A percentile compares a stretch with the other conserved stretches of the same genome.
Evolutionary conservation across 2,113 vertebrate species (phyloP).

Genomic region (Hippocampus comes): DNA sequence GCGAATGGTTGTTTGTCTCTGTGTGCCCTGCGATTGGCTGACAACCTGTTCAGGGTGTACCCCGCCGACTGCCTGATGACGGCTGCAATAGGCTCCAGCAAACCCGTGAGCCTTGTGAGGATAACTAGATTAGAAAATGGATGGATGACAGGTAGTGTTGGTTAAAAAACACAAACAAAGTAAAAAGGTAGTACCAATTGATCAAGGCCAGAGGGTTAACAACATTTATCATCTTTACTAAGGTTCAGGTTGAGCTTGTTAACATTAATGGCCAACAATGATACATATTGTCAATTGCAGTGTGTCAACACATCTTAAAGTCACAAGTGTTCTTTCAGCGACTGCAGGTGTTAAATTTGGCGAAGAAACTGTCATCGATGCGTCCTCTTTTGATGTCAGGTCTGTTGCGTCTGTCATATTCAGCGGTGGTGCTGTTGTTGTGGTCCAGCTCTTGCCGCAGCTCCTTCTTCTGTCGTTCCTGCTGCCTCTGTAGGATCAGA

Average conservation of each 20-base stretch:
- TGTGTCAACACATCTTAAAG: not conserved
- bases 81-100: too few species aligned
- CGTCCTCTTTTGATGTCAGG: conserved; percentile 65
- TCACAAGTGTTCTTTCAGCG: conserved; percentile 27
- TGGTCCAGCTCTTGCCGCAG: conserved; percentile 71
- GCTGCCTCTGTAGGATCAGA: conserved; percentile 74
- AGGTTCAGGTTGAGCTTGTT: not conserved
- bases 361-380: conserved; percentile 74
- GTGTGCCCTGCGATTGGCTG: too few species aligned
- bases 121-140: too few species aligned
- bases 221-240: not conserved
- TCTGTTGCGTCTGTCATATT: conserved; percentile 58
- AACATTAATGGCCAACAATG: not conserved
- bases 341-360: conserved; percentile 84
- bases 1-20: too few species aligned
- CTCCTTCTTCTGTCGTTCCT: conserved; percentile 59
- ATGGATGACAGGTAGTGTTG: too few species aligned
- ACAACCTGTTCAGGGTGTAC: too few species aligned
- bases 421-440: conserved; percentile 72
- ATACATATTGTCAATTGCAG: not conserved
- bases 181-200: not conserved
- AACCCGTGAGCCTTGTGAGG: too few species aligned
- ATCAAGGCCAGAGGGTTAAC: too few species aligned
- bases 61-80: too few species aligned
- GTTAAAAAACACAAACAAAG: too few species aligned